Percentiles rank a stretch among this genome's conserved stretches.
Conservation (phyloP, 2,888 invertebrate genomes). For the Idaea aversata region DNA sequence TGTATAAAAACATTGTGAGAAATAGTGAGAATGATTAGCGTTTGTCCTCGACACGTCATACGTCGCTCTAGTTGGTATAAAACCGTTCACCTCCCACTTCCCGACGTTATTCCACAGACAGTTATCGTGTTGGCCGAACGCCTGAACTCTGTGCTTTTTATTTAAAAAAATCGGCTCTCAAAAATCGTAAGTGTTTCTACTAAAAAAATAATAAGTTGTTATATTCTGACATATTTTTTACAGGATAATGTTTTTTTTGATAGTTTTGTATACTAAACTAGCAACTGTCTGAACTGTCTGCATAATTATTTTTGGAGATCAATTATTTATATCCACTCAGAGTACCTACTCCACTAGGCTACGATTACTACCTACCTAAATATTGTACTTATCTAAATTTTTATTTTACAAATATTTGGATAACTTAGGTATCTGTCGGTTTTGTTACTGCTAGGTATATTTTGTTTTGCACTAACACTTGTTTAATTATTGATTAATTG, state of each 20-base stretch:
- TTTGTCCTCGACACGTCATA: slow-evolving; percentile 13
- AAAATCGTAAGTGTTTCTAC: slow-evolving; percentile 47
- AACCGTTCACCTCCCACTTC: slow-evolving; percentile 52
- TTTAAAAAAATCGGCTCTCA: slow-evolving; percentile 33
- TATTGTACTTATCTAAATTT: not conserved
- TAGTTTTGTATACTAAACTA: no score
- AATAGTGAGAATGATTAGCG: not conserved
- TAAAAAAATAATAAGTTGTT: not conserved
- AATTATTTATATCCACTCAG: no score
- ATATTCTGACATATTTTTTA: no score
- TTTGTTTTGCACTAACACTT: no score
- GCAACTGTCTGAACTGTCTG: no score
- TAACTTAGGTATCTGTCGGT: no score
- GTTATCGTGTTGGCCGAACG: slow-evolving; percentile 39
- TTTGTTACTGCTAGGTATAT: no score
- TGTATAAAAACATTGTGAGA: not conserved
- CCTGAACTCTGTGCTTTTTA: slow-evolving; percentile 32
- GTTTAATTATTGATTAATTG: no score
- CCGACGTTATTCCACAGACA: slow-evolving; percentile 45
- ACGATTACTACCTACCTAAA: no score
- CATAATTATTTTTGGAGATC: no score
- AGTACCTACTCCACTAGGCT: no score
- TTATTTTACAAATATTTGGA: not conserved
- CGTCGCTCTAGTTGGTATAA: slow-evolving; percentile 40
- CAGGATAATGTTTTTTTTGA: no score